Evolutionary conservation across 2,797 vertebrate genomes (phyloP).

Genomic region (Mus minutoides): DNA sequence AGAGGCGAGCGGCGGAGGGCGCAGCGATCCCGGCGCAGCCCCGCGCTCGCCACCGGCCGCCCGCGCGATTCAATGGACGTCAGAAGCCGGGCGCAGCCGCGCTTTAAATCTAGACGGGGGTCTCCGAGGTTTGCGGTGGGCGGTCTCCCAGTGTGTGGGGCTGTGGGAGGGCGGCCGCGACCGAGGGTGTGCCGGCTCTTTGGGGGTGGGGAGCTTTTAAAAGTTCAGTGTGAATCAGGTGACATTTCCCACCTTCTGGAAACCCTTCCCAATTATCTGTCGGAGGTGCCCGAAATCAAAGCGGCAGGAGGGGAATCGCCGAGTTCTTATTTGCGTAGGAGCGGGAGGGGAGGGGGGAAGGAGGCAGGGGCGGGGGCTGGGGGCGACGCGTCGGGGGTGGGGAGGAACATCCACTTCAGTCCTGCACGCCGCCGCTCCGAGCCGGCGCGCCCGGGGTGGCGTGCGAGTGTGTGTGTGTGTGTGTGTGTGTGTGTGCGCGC

Average conservation of each 20-base stretch:
- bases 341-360: slow-evolving; percentile 62
- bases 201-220: slow-evolving; percentile 94
- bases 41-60: slow-evolving; percentile 86
- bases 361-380: slow-evolving; percentile 28
- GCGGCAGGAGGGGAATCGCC: slow-evolving; percentile 70
- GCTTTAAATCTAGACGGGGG: slow-evolving; percentile 99
- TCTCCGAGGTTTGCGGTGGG: slow-evolving; percentile 98
- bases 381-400: slow-evolving; percentile 71
- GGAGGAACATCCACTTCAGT: slow-evolving; percentile 77
- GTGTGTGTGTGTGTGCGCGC: not conserved
- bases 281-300: slow-evolving; percentile 81
- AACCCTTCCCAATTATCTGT: slow-evolving; percentile 84
- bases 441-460: slow-evolving; percentile 71
- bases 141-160: slow-evolving; percentile 94
- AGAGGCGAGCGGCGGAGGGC: slow-evolving; percentile 75
- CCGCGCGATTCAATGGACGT: slow-evolving; percentile 99
- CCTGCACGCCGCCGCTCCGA: slow-evolving; percentile 71
- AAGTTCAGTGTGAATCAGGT: slow-evolving; percentile 97
- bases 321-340: slow-evolving; percentile 69
- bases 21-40: slow-evolving; percentile 84
- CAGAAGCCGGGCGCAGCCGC: slow-evolving; percentile 97
- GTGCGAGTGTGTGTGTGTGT: slow-evolving; percentile 37
- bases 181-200: slow-evolving; percentile 81
- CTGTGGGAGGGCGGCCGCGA: slow-evolving; percentile 74
- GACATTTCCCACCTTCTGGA: slow-evolving; percentile 93